Percentiles rank a stretch among this genome's conserved stretches.
Conservation (phyloP, 2,797 vertebrate species). For the Champsocephalus esox region DNA sequence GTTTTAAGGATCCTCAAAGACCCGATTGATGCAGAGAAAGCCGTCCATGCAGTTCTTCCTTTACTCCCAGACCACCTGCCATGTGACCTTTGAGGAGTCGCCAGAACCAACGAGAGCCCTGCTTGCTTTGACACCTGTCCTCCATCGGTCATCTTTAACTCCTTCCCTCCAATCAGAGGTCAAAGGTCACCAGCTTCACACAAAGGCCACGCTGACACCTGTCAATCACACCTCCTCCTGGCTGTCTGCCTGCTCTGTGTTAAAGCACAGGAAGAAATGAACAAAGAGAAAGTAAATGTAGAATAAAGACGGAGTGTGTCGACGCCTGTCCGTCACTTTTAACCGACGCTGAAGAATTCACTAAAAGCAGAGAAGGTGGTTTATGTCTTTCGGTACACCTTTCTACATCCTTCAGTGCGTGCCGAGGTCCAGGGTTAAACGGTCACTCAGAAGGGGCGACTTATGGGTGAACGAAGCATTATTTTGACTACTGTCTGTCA, state of each 20-base stretch:
- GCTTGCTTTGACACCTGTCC: slow-evolving; percentile 28
- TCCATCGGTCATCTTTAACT: slow-evolving; percentile 13
- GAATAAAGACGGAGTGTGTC: background rate
- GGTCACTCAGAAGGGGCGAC: slow-evolving; percentile 12
- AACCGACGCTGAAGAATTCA: background rate
- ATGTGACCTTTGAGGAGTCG: slow-evolving; percentile 11
- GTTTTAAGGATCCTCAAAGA: too few species aligned
- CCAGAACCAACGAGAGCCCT: background rate
- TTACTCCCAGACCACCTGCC: background rate
- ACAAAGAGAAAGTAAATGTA: background rate
- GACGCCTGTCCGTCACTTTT: slow-evolving; percentile 29
- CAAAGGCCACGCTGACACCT: slow-evolving; percentile 27
- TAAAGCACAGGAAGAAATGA: background rate
- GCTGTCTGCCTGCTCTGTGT: background rate
- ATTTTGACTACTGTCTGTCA: slow-evolving; percentile 4
- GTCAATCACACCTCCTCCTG: slow-evolving; percentile 26
- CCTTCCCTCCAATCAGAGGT: slow-evolving; percentile 19
- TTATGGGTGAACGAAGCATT: background rate
- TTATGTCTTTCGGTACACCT: too few species aligned
- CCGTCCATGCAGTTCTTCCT: too few species aligned
- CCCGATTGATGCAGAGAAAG: too few species aligned
- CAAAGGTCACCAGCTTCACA: slow-evolving; percentile 49
- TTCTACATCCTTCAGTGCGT: background rate
- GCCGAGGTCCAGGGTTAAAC: slow-evolving; percentile 7
- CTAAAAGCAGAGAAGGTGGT: slow-evolving; percentile 19